Conservation (phyloP, 1,140 invertebrate species). For the Globodera ellingtonae region DNA sequence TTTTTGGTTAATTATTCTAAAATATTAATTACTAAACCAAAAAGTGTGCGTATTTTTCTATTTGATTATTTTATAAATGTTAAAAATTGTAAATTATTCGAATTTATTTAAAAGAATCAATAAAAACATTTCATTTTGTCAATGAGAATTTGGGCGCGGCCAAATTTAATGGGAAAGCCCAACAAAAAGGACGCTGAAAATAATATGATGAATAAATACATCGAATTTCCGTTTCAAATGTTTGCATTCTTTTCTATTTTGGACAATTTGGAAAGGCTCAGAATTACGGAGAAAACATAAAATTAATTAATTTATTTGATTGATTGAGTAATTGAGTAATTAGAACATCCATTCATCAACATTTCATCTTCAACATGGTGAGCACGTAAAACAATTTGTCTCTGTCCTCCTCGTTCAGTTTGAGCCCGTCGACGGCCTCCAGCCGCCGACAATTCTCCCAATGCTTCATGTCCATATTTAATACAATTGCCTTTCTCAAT, state of each 20-base stretch:
- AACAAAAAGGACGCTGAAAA: neutral
- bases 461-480: neutral
- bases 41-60: too few relatives aligned
- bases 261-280: too few relatives aligned
- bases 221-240: neutral
- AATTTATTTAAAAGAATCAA: too few relatives aligned
- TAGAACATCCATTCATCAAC: neutral
- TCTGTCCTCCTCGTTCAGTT: neutral
- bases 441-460: neutral
- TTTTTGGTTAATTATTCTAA: neutral
- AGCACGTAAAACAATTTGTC: neutral
- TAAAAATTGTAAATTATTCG: too few relatives aligned
- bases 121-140: too few relatives aligned
- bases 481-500: neutral
- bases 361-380: conserved; percentile 7
- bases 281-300: too few relatives aligned
- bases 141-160: too few relatives aligned
- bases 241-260: too few relatives aligned
- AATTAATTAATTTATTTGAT: neutral
- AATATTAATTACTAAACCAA: too few relatives aligned
- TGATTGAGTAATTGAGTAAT: too few relatives aligned
- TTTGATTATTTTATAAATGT: too few relatives aligned
- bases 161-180: neutral
- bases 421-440: neutral
- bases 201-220: neutral